Conservation (phyloP, 1,140 invertebrate species). For the Probaryconus sp. region DNA sequence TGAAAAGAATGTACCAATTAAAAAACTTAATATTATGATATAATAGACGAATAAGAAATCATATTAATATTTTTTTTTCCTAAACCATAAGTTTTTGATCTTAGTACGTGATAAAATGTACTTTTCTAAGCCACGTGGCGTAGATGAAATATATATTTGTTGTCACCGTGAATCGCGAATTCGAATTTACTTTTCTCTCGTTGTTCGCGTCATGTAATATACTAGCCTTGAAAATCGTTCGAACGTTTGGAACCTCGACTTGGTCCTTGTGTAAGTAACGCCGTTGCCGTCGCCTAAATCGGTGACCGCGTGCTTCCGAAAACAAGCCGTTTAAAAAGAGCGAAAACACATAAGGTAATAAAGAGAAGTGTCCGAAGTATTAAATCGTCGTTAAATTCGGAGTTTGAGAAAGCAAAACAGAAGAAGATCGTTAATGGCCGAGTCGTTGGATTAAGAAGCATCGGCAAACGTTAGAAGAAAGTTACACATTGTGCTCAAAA, state of each 20-base stretch:
- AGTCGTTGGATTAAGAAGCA: conserved; percentile 48
- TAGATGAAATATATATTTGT: conserved; percentile 43
- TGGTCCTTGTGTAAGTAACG: conserved; percentile 47
- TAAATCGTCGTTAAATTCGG: conserved; percentile 65
- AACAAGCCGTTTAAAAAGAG: conserved; percentile 67
- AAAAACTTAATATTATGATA: too few species aligned
- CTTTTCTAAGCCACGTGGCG: too few species aligned
- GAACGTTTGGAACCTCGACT: conserved; percentile 32
- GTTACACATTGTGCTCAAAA: conserved; percentile 48
- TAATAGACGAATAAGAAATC: too few species aligned
- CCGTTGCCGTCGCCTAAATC: conserved; percentile 38
- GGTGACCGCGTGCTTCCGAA: conserved; percentile 58
- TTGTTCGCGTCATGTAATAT: conserved; percentile 18
- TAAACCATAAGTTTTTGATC: too few species aligned
- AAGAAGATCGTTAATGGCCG: conserved; percentile 54
- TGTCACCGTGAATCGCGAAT: not conserved
- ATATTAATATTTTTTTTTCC: too few species aligned
- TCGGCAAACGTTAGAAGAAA: conserved; percentile 51
- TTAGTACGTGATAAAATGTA: too few species aligned
- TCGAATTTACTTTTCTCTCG: conserved; percentile 10
- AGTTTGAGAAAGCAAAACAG: conserved; percentile 46
- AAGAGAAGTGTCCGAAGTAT: conserved; percentile 62
- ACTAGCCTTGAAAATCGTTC: conserved; percentile 39
- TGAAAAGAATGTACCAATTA: too few species aligned
- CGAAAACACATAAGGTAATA: conserved; percentile 73